Percentiles rank a stretch among this genome's conserved stretches.
phyloP scores from a whole-genome alignment of 2,888 invertebrate genomes.

The Globia sparganii region DNA sequence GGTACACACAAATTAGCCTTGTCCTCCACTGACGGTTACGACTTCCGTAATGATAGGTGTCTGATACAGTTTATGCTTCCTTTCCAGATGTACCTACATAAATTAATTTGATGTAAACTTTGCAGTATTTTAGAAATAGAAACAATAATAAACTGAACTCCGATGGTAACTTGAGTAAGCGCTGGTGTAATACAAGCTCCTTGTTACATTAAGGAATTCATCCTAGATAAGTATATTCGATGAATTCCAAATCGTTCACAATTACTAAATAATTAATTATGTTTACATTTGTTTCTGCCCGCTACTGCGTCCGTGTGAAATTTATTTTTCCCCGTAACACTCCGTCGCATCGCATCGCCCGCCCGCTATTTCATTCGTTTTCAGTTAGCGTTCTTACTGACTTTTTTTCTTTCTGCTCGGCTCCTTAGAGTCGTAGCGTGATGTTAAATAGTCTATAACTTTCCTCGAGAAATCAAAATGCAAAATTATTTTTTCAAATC shows the following conservation, averaged over 20 bases:
- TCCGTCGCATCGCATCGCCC: too few relatives aligned
- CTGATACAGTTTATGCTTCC: slow-evolving; percentile 53
- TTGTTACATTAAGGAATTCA: neutral
- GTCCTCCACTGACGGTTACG: slow-evolving; percentile 54
- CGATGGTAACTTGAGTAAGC: neutral
- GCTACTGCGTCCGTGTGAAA: too few relatives aligned
- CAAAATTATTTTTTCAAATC: too few relatives aligned
- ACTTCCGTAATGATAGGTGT: slow-evolving; percentile 51
- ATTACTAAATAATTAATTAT: neutral
- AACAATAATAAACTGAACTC: slow-evolving; percentile 33
- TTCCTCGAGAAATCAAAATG: too few relatives aligned
- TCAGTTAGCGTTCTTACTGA: too few relatives aligned
- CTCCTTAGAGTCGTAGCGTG: too few relatives aligned
- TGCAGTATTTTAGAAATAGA: slow-evolving; percentile 24
- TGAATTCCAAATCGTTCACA: neutral
- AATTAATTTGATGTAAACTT: slow-evolving; percentile 54
- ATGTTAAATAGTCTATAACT: too few relatives aligned
- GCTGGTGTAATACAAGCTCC: neutral
- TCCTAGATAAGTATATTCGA: neutral
- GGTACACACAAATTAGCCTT: slow-evolving; percentile 57
- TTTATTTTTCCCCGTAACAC: too few relatives aligned
- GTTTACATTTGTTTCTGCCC: neutral
- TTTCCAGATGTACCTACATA: slow-evolving; percentile 54
- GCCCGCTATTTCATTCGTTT: too few relatives aligned
- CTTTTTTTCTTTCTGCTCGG: too few relatives aligned